phyloP scores from a whole-genome alignment of 1,140 invertebrate genomes.

The Panagrolaimus sp. region DNA sequence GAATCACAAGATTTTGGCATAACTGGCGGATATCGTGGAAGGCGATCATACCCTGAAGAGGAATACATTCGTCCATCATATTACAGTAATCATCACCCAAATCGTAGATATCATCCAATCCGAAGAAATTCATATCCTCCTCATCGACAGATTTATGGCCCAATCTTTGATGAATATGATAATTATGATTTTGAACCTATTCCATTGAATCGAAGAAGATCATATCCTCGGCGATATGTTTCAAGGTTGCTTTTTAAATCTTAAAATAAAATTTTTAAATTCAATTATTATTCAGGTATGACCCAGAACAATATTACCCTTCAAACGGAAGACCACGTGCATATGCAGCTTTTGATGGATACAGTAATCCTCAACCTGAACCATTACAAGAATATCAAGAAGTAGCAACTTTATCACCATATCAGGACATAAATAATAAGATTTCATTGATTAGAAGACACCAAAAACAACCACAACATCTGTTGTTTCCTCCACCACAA shows the following conservation, averaged over 20 bases:
- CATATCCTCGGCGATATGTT: too few relatives aligned
- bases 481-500: too few relatives aligned
- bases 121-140: conserved; percentile 7
- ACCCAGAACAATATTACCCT: neutral
- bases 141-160: conserved; percentile 25
- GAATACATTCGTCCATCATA: neutral
- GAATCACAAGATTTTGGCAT: neutral
- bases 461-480: too few relatives aligned
- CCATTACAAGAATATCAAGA: neutral
- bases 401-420: neutral
- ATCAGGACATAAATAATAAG: too few relatives aligned
- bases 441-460: too few relatives aligned
- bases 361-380: neutral
- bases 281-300: neutral
- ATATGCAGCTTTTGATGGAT: neutral
- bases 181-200: conserved; percentile 33
- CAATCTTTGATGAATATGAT: conserved; percentile 35
- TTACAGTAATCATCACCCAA: neutral
- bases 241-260: too few relatives aligned
- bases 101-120: neutral
- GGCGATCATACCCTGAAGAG: neutral
- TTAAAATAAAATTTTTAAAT: too few relatives aligned
- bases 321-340: neutral
- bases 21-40: neutral
- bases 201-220: conserved; percentile 23